Evolutionary conservation across 2,888 invertebrate genomes (phyloP).

Genomic region (Pachycephus smyrnensis): DNA sequence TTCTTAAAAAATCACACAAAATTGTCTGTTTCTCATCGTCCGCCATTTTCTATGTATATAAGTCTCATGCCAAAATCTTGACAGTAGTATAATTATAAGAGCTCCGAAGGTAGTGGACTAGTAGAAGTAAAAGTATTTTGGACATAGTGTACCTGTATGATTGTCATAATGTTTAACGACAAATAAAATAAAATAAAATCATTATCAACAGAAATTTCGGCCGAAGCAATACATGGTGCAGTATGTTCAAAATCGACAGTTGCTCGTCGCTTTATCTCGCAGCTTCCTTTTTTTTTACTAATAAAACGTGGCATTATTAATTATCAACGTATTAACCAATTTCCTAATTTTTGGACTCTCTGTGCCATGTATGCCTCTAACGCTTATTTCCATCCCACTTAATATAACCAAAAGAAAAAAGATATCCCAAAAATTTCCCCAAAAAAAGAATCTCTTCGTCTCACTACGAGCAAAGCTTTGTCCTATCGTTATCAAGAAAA

Average conservation of each 20-base stretch:
- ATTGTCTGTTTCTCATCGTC: background rate
- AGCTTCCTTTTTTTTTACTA: conserved; percentile 11
- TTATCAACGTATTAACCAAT: background rate
- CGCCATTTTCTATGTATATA: background rate
- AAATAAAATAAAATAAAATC: background rate
- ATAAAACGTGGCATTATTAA: conserved; percentile 7
- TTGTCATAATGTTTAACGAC: conserved; percentile 1
- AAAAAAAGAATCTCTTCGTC: background rate
- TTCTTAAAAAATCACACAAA: background rate
- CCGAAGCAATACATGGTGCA: conserved; percentile 23
- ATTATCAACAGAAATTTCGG: background rate
- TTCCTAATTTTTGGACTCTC: conserved; percentile 21
- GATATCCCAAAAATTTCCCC: background rate
- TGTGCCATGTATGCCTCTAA: conserved; percentile 24
- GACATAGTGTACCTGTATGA: conserved; percentile 27
- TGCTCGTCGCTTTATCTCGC: background rate
- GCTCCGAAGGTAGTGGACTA: background rate
- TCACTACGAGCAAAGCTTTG: background rate
- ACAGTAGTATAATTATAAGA: conserved; percentile 11
- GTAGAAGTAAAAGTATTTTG: conserved; percentile 14
- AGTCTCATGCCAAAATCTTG: background rate
- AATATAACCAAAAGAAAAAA: background rate
- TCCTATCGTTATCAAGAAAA: background rate
- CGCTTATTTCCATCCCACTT: background rate
- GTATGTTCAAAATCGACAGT: conserved; percentile 23